Evolutionary conservation across 2,113 vertebrate species (phyloP).

Genomic region (Blennius ocellaris): DNA sequence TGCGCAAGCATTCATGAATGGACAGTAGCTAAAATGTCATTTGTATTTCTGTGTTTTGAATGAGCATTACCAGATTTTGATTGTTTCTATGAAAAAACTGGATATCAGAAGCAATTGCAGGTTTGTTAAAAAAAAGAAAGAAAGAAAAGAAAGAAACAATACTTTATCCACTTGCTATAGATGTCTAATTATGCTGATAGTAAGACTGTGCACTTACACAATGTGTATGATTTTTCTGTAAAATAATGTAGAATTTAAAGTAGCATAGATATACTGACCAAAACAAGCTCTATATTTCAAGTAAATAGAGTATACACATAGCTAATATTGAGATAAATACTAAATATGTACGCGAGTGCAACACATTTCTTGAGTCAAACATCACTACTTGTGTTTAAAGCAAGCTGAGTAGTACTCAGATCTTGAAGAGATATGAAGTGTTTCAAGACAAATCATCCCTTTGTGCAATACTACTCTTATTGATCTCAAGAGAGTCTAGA

Average conservation of each 20-base stretch:
- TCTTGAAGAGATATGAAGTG: constrained; percentile 3
- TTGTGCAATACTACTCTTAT: constrained; percentile 10
- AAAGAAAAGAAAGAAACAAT: too few relatives aligned
- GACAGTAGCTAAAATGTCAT: not conserved
- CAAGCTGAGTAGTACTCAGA: not conserved
- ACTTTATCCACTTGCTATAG: too few relatives aligned
- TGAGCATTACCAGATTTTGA: not conserved
- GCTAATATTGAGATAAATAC: not conserved
- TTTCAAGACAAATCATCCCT: constrained; percentile 5
- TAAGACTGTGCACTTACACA: too few relatives aligned
- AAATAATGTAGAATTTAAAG: too few relatives aligned
- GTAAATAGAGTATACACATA: not conserved
- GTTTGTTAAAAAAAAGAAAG: too few relatives aligned
- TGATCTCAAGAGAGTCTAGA: not conserved
- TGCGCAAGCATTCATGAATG: constrained; percentile 2
- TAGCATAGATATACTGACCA: too few relatives aligned
- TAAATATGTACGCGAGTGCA: not conserved
- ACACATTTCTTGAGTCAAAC: not conserved
- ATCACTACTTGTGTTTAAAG: constrained; percentile 5
- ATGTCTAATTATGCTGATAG: too few relatives aligned
- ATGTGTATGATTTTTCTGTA: too few relatives aligned
- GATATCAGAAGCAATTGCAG: too few relatives aligned
- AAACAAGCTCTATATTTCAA: not conserved
- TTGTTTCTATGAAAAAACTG: not conserved
- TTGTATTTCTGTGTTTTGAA: constrained; percentile 2